Conservation (phyloP, 2,797 vertebrate species). For the Esox lucius region DNA sequence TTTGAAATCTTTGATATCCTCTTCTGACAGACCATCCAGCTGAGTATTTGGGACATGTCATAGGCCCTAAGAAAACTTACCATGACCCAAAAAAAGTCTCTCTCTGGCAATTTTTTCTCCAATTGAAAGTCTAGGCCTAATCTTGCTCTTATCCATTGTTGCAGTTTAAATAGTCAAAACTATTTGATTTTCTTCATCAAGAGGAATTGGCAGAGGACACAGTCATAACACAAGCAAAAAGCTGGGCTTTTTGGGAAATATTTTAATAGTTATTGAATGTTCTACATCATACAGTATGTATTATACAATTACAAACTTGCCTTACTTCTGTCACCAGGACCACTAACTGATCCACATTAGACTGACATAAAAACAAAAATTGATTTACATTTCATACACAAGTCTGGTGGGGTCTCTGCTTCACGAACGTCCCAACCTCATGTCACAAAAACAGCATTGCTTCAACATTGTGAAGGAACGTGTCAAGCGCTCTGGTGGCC, state of each 20-base stretch:
- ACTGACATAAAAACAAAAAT: constrained; percentile 54
- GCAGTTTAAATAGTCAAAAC: background rate
- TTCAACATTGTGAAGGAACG: constrained; percentile 12
- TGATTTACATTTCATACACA: constrained; percentile 76
- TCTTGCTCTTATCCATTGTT: background rate
- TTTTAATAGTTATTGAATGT: constrained; percentile 82
- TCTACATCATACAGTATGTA: constrained; percentile 88
- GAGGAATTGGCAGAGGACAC: background rate
- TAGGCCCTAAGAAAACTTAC: no score
- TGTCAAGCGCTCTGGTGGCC: constrained; percentile 1
- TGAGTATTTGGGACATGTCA: no score
- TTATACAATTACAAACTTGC: constrained; percentile 86
- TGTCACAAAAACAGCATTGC: constrained; percentile 18
- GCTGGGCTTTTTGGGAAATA: constrained; percentile 59
- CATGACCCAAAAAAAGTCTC: no score
- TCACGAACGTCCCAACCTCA: constrained; percentile 44
- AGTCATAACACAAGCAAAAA: background rate
- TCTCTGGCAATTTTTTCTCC: background rate
- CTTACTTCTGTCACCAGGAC: constrained; percentile 79
- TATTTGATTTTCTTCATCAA: background rate
- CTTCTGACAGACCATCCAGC: no score
- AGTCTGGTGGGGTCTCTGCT: constrained; percentile 59
- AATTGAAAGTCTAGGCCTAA: background rate
- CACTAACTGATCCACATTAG: constrained; percentile 70
- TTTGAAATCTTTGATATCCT: no score